Evolutionary conservation across 2,797 vertebrate genomes (phyloP), one percentile per base, ranked within the genome.

Genomic region (Tiaroga cobitis): DNA sequence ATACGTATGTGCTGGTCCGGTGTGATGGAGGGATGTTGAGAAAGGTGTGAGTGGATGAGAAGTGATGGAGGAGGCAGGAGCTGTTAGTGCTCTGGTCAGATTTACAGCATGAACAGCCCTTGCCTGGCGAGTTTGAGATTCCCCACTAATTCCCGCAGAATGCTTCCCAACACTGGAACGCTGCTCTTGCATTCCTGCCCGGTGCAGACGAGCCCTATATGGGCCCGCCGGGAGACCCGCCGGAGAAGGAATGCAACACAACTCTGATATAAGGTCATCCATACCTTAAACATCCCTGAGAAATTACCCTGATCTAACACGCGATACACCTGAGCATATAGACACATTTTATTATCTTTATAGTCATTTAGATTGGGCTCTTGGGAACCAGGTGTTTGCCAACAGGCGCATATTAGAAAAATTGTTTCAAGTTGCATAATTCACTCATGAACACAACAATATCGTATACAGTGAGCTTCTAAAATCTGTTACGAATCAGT

Each of bases 161-260:
- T 92, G 90, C 91, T 96, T 95, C 92, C 90, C 88, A 88, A 91
- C 91, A 92, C 86, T 86, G 90, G 91, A 92, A 89, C 79, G 89
- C 88, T 83, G 90, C 94, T 90, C 90, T 89, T 32, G 61, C 93
- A 96, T 95, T 96, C 94, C 93, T 93, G 92, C 87, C 93, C 88
- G 0, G 89, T 87, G 91, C 94, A 96, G 94, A 95, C 95, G 61
- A 93, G 85, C 95, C 95, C 93, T 95, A 95, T 90, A 95, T 92
- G 95, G 95, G 90, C 90, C 34, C 93, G 78, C 92, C 87, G 85
- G 85, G 87, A 90, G 90, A 92, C 92, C 92, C 90, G 86, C 88
- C 88, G 85, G 87, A 26, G 86, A 80, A 79, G 88, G 91, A 93
- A 93, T 89, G 90, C 87, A 81, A 49, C 56, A 54, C 81, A 39